Evolutionary conservation across 37 sponge, comb jelly and placozoan genomes (phyloP), one percentile per base, ranked within the genome.

Genomic region (Spongilla lacustris): DNA sequence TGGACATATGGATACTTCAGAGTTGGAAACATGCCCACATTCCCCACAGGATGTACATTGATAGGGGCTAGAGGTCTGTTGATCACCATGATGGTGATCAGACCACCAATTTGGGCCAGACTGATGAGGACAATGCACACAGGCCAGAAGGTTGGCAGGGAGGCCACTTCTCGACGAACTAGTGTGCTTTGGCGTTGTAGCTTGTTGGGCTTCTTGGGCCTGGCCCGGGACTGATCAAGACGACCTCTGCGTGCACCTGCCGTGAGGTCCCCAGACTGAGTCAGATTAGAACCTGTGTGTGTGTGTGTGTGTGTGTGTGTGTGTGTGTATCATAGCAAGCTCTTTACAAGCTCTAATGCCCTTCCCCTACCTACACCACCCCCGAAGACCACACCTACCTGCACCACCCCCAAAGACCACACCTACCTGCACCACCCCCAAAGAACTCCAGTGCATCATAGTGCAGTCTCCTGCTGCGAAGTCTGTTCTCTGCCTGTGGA

Each of bases 131-230:
- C 36, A 31, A 92, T 96, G 87, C 94, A 98, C 70, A 90, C 77
- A 14, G 98, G 98, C 77, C 78, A 90, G 86, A 98, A 98, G 67
- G 95, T 85, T 2, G 98, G 98, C 31, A 97, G 91, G 35, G 95
- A 94, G 73, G 93, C 91, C 75, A 94, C 89, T 69, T 94, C 77
- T 10, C 75, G 69, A 5, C 89, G 85, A 3, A 94, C 83, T 21
- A 88, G 50, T 0, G 91, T 88, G 81, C 86, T 88, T 86, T 94
- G 95, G 6, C 95, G 77, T 50, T 88, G 74, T n/a, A 94, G 89
- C 36, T 94, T 94, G 27, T 77, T 83, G 38, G 83, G 69, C 78
- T 71, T 83, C 77, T 84, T 84, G 76, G 74, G 74, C 21, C 25
- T 75, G 25, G 1, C 58, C 58, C 19, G 19, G 11, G 32, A 14